Evolutionary conservation across 2,113 vertebrate species (phyloP).

Genomic region (Anthoscopus minutus): DNA sequence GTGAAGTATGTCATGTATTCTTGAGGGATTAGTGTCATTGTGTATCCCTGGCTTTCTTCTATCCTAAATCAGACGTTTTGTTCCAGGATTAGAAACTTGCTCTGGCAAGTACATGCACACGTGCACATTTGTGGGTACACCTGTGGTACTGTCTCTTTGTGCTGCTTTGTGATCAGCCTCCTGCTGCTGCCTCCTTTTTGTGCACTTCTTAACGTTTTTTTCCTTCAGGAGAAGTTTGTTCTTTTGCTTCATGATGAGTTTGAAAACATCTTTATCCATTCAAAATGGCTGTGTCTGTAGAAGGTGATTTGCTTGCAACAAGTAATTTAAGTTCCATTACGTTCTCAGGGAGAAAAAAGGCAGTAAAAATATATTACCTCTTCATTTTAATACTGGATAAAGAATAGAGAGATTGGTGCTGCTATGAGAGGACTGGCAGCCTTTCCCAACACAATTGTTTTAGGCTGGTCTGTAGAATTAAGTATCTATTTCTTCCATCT

Average conservation of each 20-base stretch:
- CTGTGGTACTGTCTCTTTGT: not conserved
- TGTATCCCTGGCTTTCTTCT: not conserved
- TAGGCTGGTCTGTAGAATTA: not conserved
- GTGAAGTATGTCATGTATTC: not conserved
- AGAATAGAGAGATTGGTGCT: not conserved
- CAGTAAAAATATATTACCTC: not conserved
- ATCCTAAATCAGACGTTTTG: not conserved
- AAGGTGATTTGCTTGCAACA: not conserved
- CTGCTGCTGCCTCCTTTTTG: not conserved
- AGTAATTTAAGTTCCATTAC: not conserved
- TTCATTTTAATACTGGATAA: not conserved
- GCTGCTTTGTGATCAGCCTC: not conserved
- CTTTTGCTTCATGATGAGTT: not conserved
- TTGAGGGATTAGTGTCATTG: not conserved
- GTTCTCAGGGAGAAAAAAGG: not conserved
- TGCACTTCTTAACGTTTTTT: not conserved
- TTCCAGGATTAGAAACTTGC: not conserved
- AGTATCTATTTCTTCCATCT: not conserved
- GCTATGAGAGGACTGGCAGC: not conserved
- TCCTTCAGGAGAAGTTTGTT: not conserved
- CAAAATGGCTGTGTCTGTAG: not conserved
- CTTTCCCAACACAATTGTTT: not conserved
- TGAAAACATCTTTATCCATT: not conserved
- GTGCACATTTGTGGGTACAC: accelerated
- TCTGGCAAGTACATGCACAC: not conserved